These are phyloP conservation scores for Schizothorax lantsangensis DNA, from an alignment of 2,797 vertebrate species.

Conservation along the genomic window DNA sequence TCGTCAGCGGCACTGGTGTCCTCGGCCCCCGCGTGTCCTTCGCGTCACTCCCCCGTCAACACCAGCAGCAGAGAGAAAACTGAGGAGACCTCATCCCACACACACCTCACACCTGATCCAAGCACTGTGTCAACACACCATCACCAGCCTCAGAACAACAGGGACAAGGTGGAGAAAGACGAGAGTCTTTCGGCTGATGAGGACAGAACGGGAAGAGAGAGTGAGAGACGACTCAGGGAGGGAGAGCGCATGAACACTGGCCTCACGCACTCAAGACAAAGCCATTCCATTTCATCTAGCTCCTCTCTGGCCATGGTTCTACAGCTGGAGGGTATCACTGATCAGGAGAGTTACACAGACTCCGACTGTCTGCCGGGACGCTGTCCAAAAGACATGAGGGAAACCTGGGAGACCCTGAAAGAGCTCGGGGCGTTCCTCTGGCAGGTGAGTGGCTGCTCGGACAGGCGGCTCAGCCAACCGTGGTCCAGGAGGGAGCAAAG, in stretches of 20 bases:
- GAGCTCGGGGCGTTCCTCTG: conserved; percentile 79
- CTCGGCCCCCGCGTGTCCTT: conserved; percentile 46
- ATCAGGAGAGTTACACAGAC: conserved; percentile 84
- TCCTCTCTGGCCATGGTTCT: conserved; percentile 48
- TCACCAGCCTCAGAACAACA: conserved; percentile 59
- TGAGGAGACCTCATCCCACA: conserved; percentile 71
- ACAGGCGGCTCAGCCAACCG: conserved; percentile 47
- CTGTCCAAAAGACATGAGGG: conserved; percentile 73
- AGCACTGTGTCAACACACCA: conserved; percentile 64
- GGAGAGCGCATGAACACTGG: conserved; percentile 54
- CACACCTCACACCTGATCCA: conserved; percentile 73
- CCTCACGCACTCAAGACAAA: conserved; percentile 52
- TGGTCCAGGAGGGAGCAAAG: conserved; percentile 53
- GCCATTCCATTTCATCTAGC: conserved; percentile 46
- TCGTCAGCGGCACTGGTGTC: conserved; percentile 53
- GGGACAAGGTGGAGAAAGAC: conserved; percentile 56
- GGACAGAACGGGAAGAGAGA: conserved; percentile 49
- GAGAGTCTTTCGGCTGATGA: conserved; percentile 32
- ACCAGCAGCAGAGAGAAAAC: conserved; percentile 56
- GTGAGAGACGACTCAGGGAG: conserved; percentile 56
- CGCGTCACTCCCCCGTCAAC: conserved; percentile 28
- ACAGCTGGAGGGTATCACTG: conserved; percentile 81
- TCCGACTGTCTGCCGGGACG: conserved; percentile 57
- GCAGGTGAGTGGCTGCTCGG: conserved; percentile 72
- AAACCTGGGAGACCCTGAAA: conserved; percentile 72